Evolutionary conservation across 2,797 vertebrate genomes (phyloP).

Genomic region (Bucorvus abyssinicus): DNA sequence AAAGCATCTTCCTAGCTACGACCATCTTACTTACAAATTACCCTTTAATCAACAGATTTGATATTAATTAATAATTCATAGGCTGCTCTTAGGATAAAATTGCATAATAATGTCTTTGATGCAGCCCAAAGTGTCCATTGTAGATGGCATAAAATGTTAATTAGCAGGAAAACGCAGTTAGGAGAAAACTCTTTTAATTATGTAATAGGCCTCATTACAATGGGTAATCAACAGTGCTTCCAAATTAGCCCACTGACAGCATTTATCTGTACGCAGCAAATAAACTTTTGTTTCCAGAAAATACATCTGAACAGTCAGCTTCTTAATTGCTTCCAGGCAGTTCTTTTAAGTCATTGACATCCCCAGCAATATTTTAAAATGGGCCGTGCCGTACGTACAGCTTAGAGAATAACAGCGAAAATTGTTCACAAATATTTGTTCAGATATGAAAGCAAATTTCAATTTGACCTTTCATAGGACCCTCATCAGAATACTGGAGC

Average conservation of each 20-base stretch:
- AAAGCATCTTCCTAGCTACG: conserved; percentile 18
- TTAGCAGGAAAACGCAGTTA: conserved; percentile 72
- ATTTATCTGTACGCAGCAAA: conserved; percentile 72
- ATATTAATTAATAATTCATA: conserved; percentile 81
- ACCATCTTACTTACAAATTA: conserved; percentile 73
- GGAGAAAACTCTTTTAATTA: conserved; percentile 78
- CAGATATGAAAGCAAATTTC: conserved; percentile 3
- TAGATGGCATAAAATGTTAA: conserved; percentile 77
- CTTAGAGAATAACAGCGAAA: not conserved
- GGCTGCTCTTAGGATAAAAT: conserved; percentile 69
- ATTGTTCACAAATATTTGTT: conserved; percentile 54
- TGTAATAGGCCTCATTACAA: conserved; percentile 78
- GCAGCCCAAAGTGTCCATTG: conserved; percentile 73
- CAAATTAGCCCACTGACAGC: conserved; percentile 70
- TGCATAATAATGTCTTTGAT: conserved; percentile 72
- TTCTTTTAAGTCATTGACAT: not conserved
- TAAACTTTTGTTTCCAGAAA: conserved; percentile 71
- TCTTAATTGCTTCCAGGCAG: conserved; percentile 45
- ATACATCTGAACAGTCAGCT: conserved; percentile 40
- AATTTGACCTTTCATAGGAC: not conserved
- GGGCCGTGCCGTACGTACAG: not conserved
- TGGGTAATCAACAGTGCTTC: conserved; percentile 74
- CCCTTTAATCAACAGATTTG: conserved; percentile 77
- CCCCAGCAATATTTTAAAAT: not conserved
- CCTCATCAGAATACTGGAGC: not conserved